A percentile compares a stretch with the other conserved stretches of the same genome.
Conservation (phyloP, 2,113 vertebrate genomes). For the Spea bombifrons region DNA sequence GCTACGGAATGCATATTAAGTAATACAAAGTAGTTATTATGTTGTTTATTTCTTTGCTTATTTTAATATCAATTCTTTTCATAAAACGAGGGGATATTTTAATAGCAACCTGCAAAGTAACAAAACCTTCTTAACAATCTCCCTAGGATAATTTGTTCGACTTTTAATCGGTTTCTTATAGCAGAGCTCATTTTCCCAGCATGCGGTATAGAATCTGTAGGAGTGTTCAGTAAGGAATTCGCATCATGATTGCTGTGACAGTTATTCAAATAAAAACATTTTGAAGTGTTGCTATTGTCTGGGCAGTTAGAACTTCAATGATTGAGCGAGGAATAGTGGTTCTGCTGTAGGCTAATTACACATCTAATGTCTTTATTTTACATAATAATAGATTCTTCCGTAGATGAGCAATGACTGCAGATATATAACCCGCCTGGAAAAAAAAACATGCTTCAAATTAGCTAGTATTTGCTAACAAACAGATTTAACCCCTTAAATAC, state of each 20-base stretch:
- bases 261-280: slow-evolving; percentile 65
- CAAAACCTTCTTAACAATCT: slow-evolving; percentile 65
- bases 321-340: slow-evolving; percentile 61
- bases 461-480: slow-evolving; percentile 55
- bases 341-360: slow-evolving; percentile 62
- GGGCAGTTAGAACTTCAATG: slow-evolving; percentile 58
- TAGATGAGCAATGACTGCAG: slow-evolving; percentile 61
- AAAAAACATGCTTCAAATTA: slow-evolving; percentile 59
- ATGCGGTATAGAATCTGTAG: slow-evolving; percentile 61
- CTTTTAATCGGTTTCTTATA: slow-evolving; percentile 67
- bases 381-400: slow-evolving; percentile 64
- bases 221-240: slow-evolving; percentile 64
- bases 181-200: slow-evolving; percentile 67
- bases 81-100: slow-evolving; percentile 58
- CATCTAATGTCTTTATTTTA: slow-evolving; percentile 65
- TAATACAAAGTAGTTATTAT: slow-evolving; percentile 35
- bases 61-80: slow-evolving; percentile 51
- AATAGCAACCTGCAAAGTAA: slow-evolving; percentile 57
- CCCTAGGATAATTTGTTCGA: slow-evolving; percentile 61
- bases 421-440: slow-evolving; percentile 60
- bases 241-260: slow-evolving; percentile 59
- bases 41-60: slow-evolving; percentile 20
- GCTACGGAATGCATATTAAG: slow-evolving; percentile 33
- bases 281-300: slow-evolving; percentile 64
- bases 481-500: slow-evolving; percentile 14